Evolutionary conservation across 2,888 invertebrate species (phyloP).

Genomic region (Tinea trinotella): DNA sequence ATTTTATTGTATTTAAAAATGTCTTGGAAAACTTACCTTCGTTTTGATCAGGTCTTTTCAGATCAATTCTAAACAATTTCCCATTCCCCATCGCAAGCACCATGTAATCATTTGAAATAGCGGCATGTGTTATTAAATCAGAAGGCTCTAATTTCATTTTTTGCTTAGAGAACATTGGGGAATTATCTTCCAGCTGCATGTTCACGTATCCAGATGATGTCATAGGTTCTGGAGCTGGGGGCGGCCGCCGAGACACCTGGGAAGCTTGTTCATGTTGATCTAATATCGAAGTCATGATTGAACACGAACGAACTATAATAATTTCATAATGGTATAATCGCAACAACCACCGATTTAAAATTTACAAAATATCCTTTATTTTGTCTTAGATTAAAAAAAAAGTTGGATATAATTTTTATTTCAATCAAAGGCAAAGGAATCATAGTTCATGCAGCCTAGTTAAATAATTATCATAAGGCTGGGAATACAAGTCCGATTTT

Average conservation of each 20-base stretch:
- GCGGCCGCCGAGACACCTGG: constrained; percentile 58
- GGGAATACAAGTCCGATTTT: too few species aligned
- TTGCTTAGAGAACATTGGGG: constrained; percentile 89
- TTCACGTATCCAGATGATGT: constrained; percentile 68
- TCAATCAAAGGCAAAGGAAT: too few species aligned
- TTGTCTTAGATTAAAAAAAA: too few species aligned
- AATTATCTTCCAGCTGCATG: constrained; percentile 77
- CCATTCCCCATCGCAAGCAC: constrained; percentile 89
- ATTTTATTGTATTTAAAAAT: background rate
- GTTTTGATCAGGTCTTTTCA: constrained; percentile 82
- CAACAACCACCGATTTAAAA: too few species aligned
- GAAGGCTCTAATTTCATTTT: constrained; percentile 86
- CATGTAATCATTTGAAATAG: constrained; percentile 86
- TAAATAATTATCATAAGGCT: too few species aligned
- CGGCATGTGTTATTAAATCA: constrained; percentile 84
- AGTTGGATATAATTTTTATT: too few species aligned
- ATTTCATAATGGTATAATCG: too few species aligned
- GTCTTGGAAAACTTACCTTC: constrained; percentile 77
- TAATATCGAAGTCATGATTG: constrained; percentile 88
- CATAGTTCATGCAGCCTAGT: too few species aligned
- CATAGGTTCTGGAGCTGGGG: constrained; percentile 51
- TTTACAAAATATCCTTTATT: too few species aligned
- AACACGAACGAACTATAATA: too few species aligned
- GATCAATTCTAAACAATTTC: constrained; percentile 83
- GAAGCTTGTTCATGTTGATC: constrained; percentile 89